phyloP scores from a whole-genome alignment of 2,797 vertebrate genomes.

The Clarias fuscus region DNA sequence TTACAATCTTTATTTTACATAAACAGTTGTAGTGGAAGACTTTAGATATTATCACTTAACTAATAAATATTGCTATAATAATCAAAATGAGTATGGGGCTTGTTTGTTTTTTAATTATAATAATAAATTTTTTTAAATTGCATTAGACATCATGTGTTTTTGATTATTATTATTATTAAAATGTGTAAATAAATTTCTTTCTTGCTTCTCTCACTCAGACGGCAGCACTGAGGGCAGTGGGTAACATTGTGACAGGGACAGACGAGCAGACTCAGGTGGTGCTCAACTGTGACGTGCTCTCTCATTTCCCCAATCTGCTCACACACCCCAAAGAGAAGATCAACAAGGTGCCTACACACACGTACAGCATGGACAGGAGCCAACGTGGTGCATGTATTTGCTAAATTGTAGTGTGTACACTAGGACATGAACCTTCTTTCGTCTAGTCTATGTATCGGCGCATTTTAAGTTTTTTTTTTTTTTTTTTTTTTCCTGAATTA shows the following conservation, averaged over 20 bases:
- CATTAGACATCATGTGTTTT: not conserved
- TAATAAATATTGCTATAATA: not conserved
- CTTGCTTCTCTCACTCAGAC: constrained; percentile 73
- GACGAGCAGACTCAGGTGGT: constrained; percentile 99
- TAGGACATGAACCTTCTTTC: not conserved
- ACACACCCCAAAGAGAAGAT: constrained; percentile 99
- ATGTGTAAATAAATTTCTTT: not conserved
- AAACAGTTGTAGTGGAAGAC: not conserved
- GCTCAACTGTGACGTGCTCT: constrained; percentile 97
- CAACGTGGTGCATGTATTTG: not conserved
- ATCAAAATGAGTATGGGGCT: not conserved
- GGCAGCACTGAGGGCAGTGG: constrained; percentile 95
- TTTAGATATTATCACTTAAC: not conserved
- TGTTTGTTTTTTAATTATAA: not conserved
- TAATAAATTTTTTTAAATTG: not conserved
- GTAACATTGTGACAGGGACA: constrained; percentile 98
- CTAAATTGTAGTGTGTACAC: not conserved
- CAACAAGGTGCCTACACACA: constrained; percentile 84
- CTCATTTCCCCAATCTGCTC: constrained; percentile 94
- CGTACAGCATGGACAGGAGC: no score
- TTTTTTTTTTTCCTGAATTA: not conserved
- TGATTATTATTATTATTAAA: no score
- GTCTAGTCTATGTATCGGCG: not conserved
- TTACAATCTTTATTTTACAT: not conserved
- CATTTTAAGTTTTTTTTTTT: not conserved